Conservation (phyloP, 2,888 invertebrate genomes). For the Platerodrilus igneus region DNA sequence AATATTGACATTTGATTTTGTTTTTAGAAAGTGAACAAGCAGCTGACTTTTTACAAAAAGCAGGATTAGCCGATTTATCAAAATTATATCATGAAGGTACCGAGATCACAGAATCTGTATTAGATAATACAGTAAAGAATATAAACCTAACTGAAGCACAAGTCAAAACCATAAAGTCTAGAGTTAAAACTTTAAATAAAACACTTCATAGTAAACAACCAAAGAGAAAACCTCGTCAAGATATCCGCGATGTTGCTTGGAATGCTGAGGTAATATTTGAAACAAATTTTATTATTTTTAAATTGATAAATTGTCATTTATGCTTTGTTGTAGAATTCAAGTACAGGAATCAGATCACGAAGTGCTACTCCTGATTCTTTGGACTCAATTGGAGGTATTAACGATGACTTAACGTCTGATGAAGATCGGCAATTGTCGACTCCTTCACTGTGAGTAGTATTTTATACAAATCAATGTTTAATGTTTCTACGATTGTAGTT, state of each 20-base stretch:
- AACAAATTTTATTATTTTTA: conserved; percentile 3
- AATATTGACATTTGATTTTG: conserved; percentile 37
- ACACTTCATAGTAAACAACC: conserved; percentile 65
- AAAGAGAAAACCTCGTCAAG: conserved; percentile 56
- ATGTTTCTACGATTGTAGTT: conserved; percentile 26
- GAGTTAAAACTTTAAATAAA: conserved; percentile 71
- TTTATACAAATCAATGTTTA: conserved; percentile 27
- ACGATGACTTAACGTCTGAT: conserved; percentile 42
- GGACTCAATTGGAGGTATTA: conserved; percentile 55
- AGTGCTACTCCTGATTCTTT: conserved; percentile 87
- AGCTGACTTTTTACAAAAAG: conserved; percentile 69
- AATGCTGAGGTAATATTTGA: conserved; percentile 65
- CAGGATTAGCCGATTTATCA: conserved; percentile 66
- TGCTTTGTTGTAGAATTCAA: conserved; percentile 73
- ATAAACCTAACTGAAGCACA: conserved; percentile 64
- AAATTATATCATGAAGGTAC: conserved; percentile 66
- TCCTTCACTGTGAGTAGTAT: conserved; percentile 24
- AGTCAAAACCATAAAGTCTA: conserved; percentile 70
- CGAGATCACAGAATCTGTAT: conserved; percentile 61
- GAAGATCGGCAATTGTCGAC: conserved; percentile 36
- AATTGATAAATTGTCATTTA: conserved; percentile 24
- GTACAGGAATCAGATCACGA: conserved; percentile 77
- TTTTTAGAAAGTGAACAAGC: conserved; percentile 70
- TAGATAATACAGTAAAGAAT: conserved; percentile 55
- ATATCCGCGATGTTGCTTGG: conserved; percentile 78